A percentile compares a stretch with the other conserved stretches of the same genome.
These are phyloP conservation scores for Pangasianodon hypophthalmus DNA, from an alignment of 2,113 vertebrate genomes.

Conservation along the genomic window DNA sequence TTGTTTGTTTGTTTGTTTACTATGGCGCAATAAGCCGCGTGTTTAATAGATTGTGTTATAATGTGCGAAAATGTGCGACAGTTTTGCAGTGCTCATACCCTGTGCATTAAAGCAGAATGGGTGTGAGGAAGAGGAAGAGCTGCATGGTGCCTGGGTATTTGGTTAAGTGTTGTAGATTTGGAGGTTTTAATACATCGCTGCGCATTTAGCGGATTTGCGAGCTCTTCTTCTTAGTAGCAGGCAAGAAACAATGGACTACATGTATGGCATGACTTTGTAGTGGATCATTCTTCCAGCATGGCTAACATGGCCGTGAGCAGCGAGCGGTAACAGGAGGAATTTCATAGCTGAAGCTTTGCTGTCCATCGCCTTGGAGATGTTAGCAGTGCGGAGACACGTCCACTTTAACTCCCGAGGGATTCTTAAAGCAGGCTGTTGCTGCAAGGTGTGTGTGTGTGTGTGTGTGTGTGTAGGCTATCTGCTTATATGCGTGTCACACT, in stretches of 20 bases:
- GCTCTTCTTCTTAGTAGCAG: conserved; percentile 82
- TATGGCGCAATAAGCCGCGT: not conserved
- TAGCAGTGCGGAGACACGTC: conserved; percentile 74
- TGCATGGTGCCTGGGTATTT: too few species aligned
- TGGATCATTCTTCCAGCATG: conserved; percentile 80
- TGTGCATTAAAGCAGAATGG: not conserved
- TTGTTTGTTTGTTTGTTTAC: not conserved
- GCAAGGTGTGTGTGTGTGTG: conserved; percentile 35
- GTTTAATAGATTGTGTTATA: not conserved
- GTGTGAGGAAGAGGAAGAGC: not conserved
- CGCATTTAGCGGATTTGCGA: conserved; percentile 80
- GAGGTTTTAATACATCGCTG: conserved; percentile 76
- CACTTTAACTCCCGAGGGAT: conserved; percentile 67
- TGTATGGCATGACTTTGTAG: conserved; percentile 77
- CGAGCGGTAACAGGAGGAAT: conserved; percentile 82
- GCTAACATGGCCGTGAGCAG: conserved; percentile 77
- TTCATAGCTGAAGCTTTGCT: conserved; percentile 85
- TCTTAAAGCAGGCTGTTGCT: conserved; percentile 55
- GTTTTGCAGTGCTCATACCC: not conserved
- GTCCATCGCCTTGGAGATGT: conserved; percentile 82
- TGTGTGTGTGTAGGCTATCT: not conserved
- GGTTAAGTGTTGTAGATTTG: not conserved
- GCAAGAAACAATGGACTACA: conserved; percentile 85
- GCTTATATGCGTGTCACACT: not conserved
- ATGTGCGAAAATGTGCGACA: not conserved